Evolutionary conservation across 1,140 invertebrate genomes (phyloP).

Genomic region (Drosophila pallidifrons): DNA sequence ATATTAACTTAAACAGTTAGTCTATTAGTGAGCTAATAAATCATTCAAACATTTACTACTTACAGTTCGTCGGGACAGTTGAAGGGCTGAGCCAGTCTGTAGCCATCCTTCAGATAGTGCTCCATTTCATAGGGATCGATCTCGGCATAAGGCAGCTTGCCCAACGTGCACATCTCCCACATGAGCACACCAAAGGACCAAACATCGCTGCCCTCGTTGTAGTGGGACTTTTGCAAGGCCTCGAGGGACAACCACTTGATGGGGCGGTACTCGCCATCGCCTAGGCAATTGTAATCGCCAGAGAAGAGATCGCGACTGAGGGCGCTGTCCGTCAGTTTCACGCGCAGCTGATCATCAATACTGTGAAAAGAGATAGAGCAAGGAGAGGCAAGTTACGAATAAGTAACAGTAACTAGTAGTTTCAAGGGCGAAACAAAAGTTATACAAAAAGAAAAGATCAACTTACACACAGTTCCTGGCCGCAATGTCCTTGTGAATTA

Average conservation of each 20-base stretch:
- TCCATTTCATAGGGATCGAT: conserved; percentile 94
- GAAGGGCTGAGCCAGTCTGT: conserved; percentile 95
- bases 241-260: conserved; percentile 98
- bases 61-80: conserved; percentile 98
- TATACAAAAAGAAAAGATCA: neutral
- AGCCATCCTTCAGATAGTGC: conserved; percentile 95
- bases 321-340: conserved; percentile 97
- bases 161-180: conserved; percentile 97
- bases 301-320: conserved; percentile 96
- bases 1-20: neutral
- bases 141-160: conserved; percentile 93
- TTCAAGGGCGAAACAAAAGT: too few species aligned
- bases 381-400: neutral
- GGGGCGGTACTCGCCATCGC: conserved; percentile 97
- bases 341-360: conserved; percentile 94
- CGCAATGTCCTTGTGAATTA: conserved; percentile 96
- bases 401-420: neutral
- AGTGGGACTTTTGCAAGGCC: conserved; percentile 92
- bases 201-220: conserved; percentile 95
- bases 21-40: neutral
- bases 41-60: conserved; percentile 83
- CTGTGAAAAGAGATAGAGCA: conserved; percentile 30
- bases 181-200: conserved; percentile 97
- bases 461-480: conserved; percentile 94
- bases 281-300: conserved; percentile 96